Evolutionary conservation across 2,113 vertebrate genomes (phyloP).

Genomic region (Peucedramus taeniatus): DNA sequence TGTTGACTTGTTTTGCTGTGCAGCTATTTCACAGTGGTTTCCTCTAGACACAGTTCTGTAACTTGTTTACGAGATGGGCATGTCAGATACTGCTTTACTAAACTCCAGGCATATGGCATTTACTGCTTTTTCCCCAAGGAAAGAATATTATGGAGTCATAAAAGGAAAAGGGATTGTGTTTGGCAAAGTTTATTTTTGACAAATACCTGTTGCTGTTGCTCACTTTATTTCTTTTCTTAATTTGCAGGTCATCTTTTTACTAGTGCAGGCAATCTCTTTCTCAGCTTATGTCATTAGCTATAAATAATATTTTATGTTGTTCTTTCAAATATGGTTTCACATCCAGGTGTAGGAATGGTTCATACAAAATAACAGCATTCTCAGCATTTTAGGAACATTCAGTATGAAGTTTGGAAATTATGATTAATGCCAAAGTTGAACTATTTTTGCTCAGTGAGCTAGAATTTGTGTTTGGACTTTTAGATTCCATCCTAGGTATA

Average conservation of each 20-base stretch:
- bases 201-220: neutral
- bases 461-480: neutral
- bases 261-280: neutral
- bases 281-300: neutral
- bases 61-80: neutral
- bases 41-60: neutral
- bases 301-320: neutral
- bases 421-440: neutral
- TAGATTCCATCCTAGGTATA: neutral
- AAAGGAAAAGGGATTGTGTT: neutral
- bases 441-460: neutral
- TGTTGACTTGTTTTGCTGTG: neutral
- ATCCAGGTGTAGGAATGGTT: fast-evolving
- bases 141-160: neutral
- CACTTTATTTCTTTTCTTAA: neutral
- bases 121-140: neutral
- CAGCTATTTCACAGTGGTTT: neutral
- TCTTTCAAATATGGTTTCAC: neutral
- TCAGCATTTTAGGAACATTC: neutral
- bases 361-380: neutral
- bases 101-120: neutral
- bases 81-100: neutral
- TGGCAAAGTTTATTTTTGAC: neutral
- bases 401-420: neutral
- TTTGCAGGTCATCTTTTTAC: neutral